Percentiles rank a stretch among this genome's conserved stretches.
These are phyloP conservation scores for Mionectes macconnelli DNA, from an alignment of 2,113 vertebrate species.

Conservation along the genomic window DNA sequence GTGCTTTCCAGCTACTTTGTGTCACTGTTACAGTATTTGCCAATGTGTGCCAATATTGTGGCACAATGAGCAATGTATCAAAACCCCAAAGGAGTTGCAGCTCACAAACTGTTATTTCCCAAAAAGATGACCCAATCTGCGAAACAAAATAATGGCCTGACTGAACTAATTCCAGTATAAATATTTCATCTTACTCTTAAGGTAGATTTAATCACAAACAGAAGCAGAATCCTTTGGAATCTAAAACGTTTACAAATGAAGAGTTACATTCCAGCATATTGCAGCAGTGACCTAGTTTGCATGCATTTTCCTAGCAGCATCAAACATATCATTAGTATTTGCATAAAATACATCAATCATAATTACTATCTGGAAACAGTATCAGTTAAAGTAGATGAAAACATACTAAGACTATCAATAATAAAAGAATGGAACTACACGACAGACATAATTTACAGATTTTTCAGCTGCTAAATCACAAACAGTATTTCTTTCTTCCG, in stretches of 20 bases:
- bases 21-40: background rate
- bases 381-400: background rate
- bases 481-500: background rate
- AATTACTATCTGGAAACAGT: background rate
- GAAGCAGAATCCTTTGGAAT: background rate
- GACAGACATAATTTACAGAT: background rate
- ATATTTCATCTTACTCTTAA: background rate
- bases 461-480: background rate
- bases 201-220: background rate
- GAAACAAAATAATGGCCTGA: background rate
- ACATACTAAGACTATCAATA: background rate
- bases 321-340: background rate
- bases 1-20: background rate
- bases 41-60: accelerated
- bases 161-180: background rate
- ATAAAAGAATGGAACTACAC: background rate
- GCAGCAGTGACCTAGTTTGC: background rate
- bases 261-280: background rate
- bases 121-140: background rate
- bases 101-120: background rate
- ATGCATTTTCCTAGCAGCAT: background rate
- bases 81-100: background rate
- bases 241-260: background rate
- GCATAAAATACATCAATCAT: background rate
- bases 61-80: background rate